A percentile compares a stretch with the other conserved stretches of the same genome.
These are phyloP conservation scores for Platycheirus albimanus DNA, from an alignment of 2,888 invertebrate species.

Conservation along the genomic window DNA sequence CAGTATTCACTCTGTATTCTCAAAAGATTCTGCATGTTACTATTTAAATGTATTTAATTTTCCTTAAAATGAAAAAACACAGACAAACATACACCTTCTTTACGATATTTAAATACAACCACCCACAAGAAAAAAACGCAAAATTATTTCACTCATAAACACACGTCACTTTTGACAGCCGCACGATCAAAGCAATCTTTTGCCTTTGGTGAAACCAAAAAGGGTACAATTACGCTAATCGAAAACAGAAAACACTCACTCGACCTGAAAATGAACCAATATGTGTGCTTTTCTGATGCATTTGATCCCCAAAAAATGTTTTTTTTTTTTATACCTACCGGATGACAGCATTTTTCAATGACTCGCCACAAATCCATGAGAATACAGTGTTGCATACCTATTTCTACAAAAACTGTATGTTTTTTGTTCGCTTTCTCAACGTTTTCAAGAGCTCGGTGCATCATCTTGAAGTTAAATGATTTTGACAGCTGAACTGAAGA, in stretches of 20 bases:
- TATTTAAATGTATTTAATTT: no score
- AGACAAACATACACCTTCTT: no score
- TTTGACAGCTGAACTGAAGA: conserved; percentile 65
- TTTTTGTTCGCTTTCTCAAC: conserved; percentile 34
- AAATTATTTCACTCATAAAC: conserved; percentile 26
- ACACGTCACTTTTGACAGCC: conserved; percentile 60
- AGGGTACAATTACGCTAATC: conserved; percentile 68
- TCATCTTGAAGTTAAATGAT: conserved; percentile 63
- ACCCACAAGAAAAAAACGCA: background rate
- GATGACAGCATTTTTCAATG: conserved; percentile 57
- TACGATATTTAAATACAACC: background rate
- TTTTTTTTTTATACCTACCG: conserved; percentile 37
- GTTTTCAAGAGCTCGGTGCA: conserved; percentile 56
- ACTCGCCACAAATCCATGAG: conserved; percentile 26
- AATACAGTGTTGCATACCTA: conserved; percentile 21
- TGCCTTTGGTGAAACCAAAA: conserved; percentile 35
- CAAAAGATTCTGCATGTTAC: no score
- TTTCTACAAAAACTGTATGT: conserved; percentile 19
- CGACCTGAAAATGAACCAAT: conserved; percentile 48
- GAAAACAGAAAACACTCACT: no score
- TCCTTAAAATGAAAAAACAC: no score
- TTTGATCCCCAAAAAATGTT: conserved; percentile 65
- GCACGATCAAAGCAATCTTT: conserved; percentile 59
- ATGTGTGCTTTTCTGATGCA: conserved; percentile 45
- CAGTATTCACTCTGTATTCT: no score